Base-by-base conservation (phyloP, 2,888 invertebrate genomes). In the Macroteleia sp. region DNA sequence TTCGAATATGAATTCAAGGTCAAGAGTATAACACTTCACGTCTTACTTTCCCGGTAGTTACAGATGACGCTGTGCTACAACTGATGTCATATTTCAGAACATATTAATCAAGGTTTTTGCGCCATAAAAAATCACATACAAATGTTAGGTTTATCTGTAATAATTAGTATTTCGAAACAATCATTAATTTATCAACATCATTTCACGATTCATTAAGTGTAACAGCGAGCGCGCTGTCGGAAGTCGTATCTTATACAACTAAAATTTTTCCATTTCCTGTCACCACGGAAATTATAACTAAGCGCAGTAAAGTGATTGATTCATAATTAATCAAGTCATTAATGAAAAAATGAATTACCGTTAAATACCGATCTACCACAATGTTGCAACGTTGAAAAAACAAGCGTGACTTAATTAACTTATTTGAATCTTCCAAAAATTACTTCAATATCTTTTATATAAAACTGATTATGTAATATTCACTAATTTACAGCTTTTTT, bases 1-100 rank as follows among this genome's bases (percentile, higher is more conserved):
- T n/a, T n/a, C 75, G 67, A 75, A 54, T 70, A 48, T 25, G 39
- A 39, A 71, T 46, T 59, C 77, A 77, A 77, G 77, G 77, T 61
- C 66, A 66, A 44, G 46, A 25, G 42, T 71, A 46, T 70, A 61
- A 54, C 54, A 61, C 61, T 44, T 9, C 41, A 62, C 54, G 34
- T 62, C 59, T 62, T 28, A 46, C 61, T 61, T 62, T 71, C 34
- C 50, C 61, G 52, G n/a, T n/a, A n/a, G n/a, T n/a, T n/a, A 34
- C 36, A 22, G 44, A 70, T 44, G 61, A 42, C 8, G 41, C 10
- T 41, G 36, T 50, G 34, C 22, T 17, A 19, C 62, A 61, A 54
- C 61, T 14, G 41, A 48, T 48, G 67, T 57, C 48, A 39, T 44
- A 19, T 48, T 67, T 46, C 3, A 10, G 17, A 20, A 62, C 25